Evolutionary conservation across 2,113 vertebrate species (phyloP), one percentile per base, ranked within the genome.

Genomic region (Daubentonia madagascariensis): DNA sequence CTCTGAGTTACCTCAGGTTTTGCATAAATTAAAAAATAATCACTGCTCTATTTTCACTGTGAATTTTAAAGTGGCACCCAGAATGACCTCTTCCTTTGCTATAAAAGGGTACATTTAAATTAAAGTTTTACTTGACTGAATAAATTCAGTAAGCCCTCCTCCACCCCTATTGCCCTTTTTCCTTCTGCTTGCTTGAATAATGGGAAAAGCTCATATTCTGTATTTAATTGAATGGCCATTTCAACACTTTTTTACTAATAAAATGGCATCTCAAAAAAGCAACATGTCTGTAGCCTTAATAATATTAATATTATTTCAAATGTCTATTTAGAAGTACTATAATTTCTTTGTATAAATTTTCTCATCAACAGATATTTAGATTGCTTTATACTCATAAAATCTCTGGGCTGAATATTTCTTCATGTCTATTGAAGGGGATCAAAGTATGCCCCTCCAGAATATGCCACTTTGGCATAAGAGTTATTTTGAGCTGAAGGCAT

Each of bases 211-310:
- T 91, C 40, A 90, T 86, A 86, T 86, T 91, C 14, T 73, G 65
- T 40, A 54, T 30, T 68, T 28, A 70, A n/a, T 50, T 73, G 89
- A 88, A 83, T 54, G 13, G 72, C 25, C 52, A 63, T 85, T 87
- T 87, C 67, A 48, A 76, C 37, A 85, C 3, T 59, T 57, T 86
- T 70, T 50, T 35, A 89, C 52, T 89, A 54, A 76, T 83, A 91
- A 76, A 75, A 90, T 54, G 93, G 75, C 50, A 91, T 75, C 61
- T 86, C 57, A 90, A 97, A 86, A 93, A 86, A 86, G n/a, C 63
- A 90, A 65, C 30, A 90, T 59, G 40, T 63, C 73, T 70, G 23
- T 61, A 45, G 30, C 45, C n/a, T 93, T 90, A 89, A 73, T 86
- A 43, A 75, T 61, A 78, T 72, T 88, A 32, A 73, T 17, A 78